A percentile compares a stretch with the other conserved stretches of the same genome.
phyloP scores from a whole-genome alignment of 2,113 vertebrate genomes.

The Syngnathus scovelli region DNA sequence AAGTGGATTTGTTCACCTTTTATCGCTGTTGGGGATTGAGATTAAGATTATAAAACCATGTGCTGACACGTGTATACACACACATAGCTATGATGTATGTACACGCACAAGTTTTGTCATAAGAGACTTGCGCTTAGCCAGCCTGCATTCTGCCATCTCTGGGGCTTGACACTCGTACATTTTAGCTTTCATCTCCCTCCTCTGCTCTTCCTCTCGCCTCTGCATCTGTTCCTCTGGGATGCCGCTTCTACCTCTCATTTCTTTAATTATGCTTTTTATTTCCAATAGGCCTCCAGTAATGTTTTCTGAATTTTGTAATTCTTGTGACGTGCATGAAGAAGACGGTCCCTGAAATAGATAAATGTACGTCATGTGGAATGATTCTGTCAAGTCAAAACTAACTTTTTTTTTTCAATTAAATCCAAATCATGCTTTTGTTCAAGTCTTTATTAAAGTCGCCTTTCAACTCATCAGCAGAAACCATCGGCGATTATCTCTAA shows the following conservation, averaged over 20 bases:
- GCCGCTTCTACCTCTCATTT: slow-evolving; percentile 37
- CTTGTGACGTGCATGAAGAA: slow-evolving; percentile 19
- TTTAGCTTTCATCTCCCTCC: slow-evolving; percentile 44
- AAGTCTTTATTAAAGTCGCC: not conserved
- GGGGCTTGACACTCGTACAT: slow-evolving; percentile 19
- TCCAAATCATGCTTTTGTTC: not conserved
- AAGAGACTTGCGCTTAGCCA: slow-evolving; percentile 20
- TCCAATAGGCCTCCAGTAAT: slow-evolving; percentile 39
- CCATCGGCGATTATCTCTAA: not conserved
- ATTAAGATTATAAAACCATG: not conserved
- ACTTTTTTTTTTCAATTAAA: not conserved
- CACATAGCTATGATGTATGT: not conserved
- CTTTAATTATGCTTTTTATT: slow-evolving; percentile 55
- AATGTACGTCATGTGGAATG: too few species aligned
- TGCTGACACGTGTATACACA: not conserved
- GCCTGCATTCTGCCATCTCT: slow-evolving; percentile 34
- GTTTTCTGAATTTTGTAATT: slow-evolving; percentile 40
- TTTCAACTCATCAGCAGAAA: not conserved
- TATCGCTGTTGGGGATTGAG: not conserved
- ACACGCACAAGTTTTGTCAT: slow-evolving; percentile 16
- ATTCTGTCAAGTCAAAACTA: too few species aligned
- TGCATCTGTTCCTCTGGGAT: slow-evolving; percentile 29
- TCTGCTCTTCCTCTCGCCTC: slow-evolving; percentile 16
- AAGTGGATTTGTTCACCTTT: not conserved
- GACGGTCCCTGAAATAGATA: slow-evolving; percentile 19